phyloP scores from a whole-genome alignment of 2,888 invertebrate species.

The Parnassius glacialis region DNA sequence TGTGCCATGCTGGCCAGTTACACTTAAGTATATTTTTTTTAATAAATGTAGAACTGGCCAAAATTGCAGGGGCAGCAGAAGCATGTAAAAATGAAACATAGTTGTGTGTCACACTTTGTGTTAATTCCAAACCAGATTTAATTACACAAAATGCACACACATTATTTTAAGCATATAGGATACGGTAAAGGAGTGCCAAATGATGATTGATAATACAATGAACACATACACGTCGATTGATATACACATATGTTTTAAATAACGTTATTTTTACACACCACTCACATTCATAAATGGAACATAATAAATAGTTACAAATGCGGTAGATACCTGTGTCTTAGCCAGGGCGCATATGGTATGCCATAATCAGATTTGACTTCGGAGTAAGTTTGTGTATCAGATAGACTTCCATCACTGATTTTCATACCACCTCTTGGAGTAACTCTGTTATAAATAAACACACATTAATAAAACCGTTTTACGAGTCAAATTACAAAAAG shows the following conservation, averaged over 20 bases:
- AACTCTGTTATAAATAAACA: conserved; percentile 52
- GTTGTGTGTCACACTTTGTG: conserved; percentile 39
- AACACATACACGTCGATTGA: conserved; percentile 29
- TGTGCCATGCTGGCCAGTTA: conserved; percentile 54
- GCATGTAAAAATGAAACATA: conserved; percentile 49
- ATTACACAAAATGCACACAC: conserved; percentile 43
- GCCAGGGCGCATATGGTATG: conserved; percentile 92
- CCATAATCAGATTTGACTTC: conserved; percentile 89
- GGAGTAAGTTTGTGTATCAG: conserved; percentile 90
- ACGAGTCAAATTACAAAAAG: no score
- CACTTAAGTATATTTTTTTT: conserved; percentile 19
- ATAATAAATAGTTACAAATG: conserved; percentile 21
- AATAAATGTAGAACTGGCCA: conserved; percentile 54
- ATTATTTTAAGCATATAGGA: conserved; percentile 27
- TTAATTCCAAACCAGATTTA: conserved; percentile 30
- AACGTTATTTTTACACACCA: conserved; percentile 34
- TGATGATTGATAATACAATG: conserved; percentile 40
- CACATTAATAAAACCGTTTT: no score
- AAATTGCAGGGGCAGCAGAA: conserved; percentile 50
- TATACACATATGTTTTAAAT: conserved; percentile 28
- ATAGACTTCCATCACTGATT: conserved; percentile 90
- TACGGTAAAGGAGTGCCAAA: conserved; percentile 34
- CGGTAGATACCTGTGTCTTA: conserved; percentile 86
- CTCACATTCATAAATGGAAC: conserved; percentile 33
- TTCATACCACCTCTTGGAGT: conserved; percentile 78